Evolutionary conservation across 1,140 invertebrate genomes (phyloP).

Genomic region (Harlomillsia oculata): DNA sequence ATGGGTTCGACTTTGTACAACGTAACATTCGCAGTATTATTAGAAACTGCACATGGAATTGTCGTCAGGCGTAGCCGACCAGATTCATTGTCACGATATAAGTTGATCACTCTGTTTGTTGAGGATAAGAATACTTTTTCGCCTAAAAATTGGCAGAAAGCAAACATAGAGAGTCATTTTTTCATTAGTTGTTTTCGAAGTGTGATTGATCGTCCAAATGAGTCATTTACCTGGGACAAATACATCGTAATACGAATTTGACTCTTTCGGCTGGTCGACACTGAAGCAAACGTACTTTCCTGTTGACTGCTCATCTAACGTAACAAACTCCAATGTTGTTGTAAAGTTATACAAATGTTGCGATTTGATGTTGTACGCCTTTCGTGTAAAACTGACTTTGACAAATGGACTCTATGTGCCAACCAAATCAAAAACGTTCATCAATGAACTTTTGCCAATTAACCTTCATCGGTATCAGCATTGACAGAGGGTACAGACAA

Average conservation of each 20-base stretch:
- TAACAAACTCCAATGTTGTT: constrained; percentile 12
- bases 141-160: constrained; percentile 1
- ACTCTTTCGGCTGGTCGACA: constrained; percentile 2
- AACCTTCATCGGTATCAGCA: no score
- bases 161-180: not conserved
- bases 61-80: not conserved
- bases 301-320: constrained; percentile 16
- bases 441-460: no score
- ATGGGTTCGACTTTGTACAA: constrained; percentile 6
- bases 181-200: not conserved
- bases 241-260: constrained; percentile 15
- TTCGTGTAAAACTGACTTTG: constrained; percentile 4
- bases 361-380: constrained; percentile 10
- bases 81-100: constrained; percentile 8
- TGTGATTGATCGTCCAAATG: not conserved
- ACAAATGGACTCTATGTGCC: no score
- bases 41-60: constrained; percentile 18
- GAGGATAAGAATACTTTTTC: constrained; percentile 8
- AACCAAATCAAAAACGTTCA: no score
- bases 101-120: constrained; percentile 10
- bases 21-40: constrained; percentile 3
- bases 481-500: no score
- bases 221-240: constrained; percentile 15
- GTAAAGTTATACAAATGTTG: constrained; percentile 15
- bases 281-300: constrained; percentile 19